Evolutionary conservation across 2,797 vertebrate genomes (phyloP).

Genomic region (Vireo griseus): DNA sequence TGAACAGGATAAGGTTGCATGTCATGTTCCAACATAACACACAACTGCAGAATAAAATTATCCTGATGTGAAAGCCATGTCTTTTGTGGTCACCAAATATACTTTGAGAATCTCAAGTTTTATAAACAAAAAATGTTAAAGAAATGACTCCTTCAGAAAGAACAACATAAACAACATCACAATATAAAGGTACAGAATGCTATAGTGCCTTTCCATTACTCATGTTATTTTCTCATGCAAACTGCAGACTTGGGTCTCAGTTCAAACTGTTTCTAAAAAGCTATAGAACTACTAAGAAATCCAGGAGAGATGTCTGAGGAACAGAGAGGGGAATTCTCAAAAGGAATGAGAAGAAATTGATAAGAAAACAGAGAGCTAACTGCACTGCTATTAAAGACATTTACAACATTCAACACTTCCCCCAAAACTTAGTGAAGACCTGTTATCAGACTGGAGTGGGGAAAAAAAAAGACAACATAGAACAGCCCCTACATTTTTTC

Average conservation of each 20-base stretch:
- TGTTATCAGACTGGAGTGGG: background rate
- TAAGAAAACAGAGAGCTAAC: background rate
- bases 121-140: background rate
- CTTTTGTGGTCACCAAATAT: background rate
- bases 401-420: background rate
- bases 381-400: background rate
- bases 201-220: background rate
- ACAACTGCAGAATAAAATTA: background rate
- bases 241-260: background rate
- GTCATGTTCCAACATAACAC: background rate
- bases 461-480: background rate
- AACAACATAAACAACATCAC: background rate
- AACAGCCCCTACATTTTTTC: background rate
- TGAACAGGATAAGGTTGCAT: slow-evolving; percentile 9
- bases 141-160: background rate
- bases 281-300: background rate
- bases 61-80: background rate
- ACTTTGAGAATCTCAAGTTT: background rate
- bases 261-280: background rate
- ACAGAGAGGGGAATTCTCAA: background rate
- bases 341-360: background rate
- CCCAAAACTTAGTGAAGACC: background rate
- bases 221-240: background rate
- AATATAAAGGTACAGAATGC: background rate
- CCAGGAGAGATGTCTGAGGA: background rate